phyloP scores from a whole-genome alignment of 2,113 vertebrate genomes.

The Cinclus cinclus region DNA sequence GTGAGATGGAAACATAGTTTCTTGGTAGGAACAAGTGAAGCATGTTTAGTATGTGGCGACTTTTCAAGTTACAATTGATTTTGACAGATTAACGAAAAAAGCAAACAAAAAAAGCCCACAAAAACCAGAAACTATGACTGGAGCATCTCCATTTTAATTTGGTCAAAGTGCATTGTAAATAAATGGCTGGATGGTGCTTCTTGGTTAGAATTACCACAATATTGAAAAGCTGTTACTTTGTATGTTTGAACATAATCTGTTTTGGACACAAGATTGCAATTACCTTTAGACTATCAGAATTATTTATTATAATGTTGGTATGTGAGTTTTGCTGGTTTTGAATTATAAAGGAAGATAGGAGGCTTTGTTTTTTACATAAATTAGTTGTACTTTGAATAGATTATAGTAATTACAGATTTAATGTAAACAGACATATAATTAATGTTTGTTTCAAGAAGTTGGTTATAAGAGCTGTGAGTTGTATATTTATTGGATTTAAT shows the following conservation, averaged over 20 bases:
- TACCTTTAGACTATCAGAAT: neutral
- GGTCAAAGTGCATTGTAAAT: fast-evolving
- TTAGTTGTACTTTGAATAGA: neutral
- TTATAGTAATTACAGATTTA: neutral
- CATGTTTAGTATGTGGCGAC: neutral
- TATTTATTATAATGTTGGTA: neutral
- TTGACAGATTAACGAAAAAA: neutral
- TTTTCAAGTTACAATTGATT: neutral
- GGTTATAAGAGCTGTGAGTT: neutral
- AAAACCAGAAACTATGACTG: neutral
- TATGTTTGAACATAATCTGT: neutral
- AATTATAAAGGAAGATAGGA: neutral
- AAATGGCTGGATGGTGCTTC: neutral
- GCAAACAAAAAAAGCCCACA: fast-evolving
- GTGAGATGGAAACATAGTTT: neutral
- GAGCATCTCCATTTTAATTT: neutral
- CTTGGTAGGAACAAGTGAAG: neutral
- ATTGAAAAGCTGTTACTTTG: neutral
- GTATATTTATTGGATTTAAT: neutral
- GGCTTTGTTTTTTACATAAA: neutral
- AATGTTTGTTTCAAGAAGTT: neutral
- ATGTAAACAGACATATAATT: neutral
- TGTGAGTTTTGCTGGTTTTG: neutral
- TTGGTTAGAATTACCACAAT: neutral
- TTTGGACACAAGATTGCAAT: neutral